Evolutionary conservation across 2,797 vertebrate genomes (phyloP).

Genomic region (Myotis pilosus): DNA sequence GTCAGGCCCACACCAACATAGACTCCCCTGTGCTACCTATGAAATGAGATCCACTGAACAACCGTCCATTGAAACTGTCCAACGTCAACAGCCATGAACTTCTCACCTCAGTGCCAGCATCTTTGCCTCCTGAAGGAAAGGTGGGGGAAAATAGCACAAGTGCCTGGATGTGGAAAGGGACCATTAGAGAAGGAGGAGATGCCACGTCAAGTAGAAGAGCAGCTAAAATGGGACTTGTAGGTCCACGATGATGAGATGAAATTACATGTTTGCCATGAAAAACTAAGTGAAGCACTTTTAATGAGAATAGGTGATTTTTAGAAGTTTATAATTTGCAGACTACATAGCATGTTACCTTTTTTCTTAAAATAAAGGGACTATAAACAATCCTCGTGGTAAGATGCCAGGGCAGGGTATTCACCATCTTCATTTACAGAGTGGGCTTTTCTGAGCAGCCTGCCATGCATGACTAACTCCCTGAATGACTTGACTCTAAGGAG

Average conservation of each 20-base stretch:
- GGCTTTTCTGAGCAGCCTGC: not conserved
- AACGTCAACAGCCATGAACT: fast-evolving
- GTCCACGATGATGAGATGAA: fast-evolving
- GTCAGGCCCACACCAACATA: not conserved
- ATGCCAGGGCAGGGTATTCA: not conserved
- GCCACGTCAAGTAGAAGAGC: no score
- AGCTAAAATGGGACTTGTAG: not conserved
- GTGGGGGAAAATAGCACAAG: not conserved
- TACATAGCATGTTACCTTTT: not conserved
- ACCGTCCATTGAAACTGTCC: fast-evolving
- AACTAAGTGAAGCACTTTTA: not conserved
- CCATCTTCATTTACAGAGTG: not conserved
- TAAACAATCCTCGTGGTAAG: not conserved
- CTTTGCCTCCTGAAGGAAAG: not conserved
- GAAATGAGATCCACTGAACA: not conserved
- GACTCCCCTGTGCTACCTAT: not conserved
- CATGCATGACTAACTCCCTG: fast-evolving
- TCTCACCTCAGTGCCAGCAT: not conserved
- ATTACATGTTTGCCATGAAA: not conserved
- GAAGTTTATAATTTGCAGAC: slow-evolving; percentile 34
- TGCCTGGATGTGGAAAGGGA: not conserved
- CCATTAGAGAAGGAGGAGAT: not conserved
- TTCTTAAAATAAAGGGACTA: slow-evolving; percentile 9
- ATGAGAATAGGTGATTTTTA: not conserved
- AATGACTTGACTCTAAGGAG: not conserved